Base-by-base conservation (phyloP, 2,113 vertebrate species). In the Pholis gunnellus region DNA sequence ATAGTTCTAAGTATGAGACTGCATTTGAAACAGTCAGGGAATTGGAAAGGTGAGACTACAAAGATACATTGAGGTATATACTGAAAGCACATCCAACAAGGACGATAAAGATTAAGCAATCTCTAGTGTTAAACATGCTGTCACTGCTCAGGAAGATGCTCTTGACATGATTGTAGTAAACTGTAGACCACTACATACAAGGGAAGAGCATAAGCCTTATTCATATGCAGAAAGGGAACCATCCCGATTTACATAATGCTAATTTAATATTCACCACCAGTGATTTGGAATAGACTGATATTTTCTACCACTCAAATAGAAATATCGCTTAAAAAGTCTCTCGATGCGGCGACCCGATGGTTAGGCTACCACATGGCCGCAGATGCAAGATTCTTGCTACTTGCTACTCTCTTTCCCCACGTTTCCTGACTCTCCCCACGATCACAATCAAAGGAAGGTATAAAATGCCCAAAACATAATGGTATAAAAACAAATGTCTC, bases 241-340 rank as follows among this genome's bases (percentile, higher is more conserved):
- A 6, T 25, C 20, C 44, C 46, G 66, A 65, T 72, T 68, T 68
- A 40, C 71, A 72, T 60, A 38, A 87, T 22, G 60, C 66, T 78
- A 71, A 81, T 81, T 75, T 73, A 85, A 81, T 74, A 74, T 84
- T 86, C 48, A 61, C 54, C 38, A 66, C 36, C 18, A 77, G 42
- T 66, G 76, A 68, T 59, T 65, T 50, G 67, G 63, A 84, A 69
- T 20, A 64, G 25, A 65, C 10, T 61, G 20, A 64, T 56, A 68
- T 84, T 74, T 84, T 65, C 79, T 78, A 67, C 7, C 72, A 75
- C 42, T 72, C 10, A 63, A 64, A 68, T 69, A 54, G 48, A 36
- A 80, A 75, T 52, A 48, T 72, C 6, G 20, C 34, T 68, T 60
- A 9, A 80, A 75, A 69, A n/a, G 25, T 40, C 63, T 52, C 36